These are phyloP conservation scores for Gambusia holbrooki DNA, from an alignment of 2,113 vertebrate species.

Conservation along the genomic window DNA sequence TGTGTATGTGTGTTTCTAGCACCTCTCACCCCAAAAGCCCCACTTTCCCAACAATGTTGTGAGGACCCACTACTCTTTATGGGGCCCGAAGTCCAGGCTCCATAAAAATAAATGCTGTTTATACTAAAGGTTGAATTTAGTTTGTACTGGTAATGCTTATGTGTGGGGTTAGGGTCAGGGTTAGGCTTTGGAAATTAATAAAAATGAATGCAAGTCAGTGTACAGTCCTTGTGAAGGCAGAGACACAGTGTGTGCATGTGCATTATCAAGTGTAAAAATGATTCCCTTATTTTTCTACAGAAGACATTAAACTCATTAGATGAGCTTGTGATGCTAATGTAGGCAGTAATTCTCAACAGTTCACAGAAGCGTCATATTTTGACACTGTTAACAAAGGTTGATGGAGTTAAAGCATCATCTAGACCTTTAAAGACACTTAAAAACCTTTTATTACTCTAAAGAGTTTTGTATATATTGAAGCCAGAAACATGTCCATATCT, in stretches of 20 bases:
- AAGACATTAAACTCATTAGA: background rate
- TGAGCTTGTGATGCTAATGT: background rate
- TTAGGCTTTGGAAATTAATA: too few relatives aligned
- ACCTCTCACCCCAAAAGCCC: too few relatives aligned
- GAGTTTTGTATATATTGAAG: background rate
- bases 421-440: too few relatives aligned
- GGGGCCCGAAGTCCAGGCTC: too few relatives aligned
- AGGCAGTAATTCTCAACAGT: background rate
- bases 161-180: too few relatives aligned
- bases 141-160: too few relatives aligned
- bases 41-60: too few relatives aligned
- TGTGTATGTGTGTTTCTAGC: background rate
- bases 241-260: background rate
- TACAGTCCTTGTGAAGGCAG: too few relatives aligned
- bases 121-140: too few relatives aligned
- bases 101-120: too few relatives aligned
- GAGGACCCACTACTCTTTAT: too few relatives aligned
- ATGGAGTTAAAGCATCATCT: background rate
- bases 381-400: background rate
- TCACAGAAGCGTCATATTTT: background rate
- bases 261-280: background rate
- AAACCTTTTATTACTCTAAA: background rate
- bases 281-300: background rate
- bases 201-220: too few relatives aligned
- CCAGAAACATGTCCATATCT: background rate